phyloP scores from a whole-genome alignment of 2,113 vertebrate genomes.

The Trichomycterus rosablanca region DNA sequence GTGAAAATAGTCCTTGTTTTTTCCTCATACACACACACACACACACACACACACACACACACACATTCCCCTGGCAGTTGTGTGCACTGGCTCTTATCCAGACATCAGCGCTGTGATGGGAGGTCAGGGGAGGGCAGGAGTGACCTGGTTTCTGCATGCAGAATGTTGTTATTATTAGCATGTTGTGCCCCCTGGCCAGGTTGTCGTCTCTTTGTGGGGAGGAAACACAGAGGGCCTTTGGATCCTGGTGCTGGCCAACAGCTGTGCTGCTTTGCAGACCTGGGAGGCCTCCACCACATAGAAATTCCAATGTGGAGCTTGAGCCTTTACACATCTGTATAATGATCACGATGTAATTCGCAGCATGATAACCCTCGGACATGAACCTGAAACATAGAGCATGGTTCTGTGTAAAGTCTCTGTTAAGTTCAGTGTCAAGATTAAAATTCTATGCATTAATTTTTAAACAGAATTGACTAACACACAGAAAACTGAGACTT shows the following conservation, averaged over 20 bases:
- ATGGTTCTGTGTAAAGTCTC: not conserved
- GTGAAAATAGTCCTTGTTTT: not conserved
- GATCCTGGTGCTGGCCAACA: slow-evolving; percentile 64
- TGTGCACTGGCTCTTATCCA: slow-evolving; percentile 71
- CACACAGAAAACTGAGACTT: too few relatives aligned
- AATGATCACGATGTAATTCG: slow-evolving; percentile 1
- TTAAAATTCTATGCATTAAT: too few relatives aligned
- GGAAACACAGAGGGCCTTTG: slow-evolving; percentile 55
- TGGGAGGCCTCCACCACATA: slow-evolving; percentile 33
- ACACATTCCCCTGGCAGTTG: slow-evolving; percentile 42
- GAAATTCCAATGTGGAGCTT: slow-evolving; percentile 33
- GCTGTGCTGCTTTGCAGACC: slow-evolving; percentile 67
- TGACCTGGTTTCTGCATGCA: slow-evolving; percentile 80
- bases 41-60: slow-evolving; percentile 29
- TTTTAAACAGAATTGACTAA: too few relatives aligned
- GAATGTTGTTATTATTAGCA: slow-evolving; percentile 92
- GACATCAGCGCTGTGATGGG: slow-evolving; percentile 74
- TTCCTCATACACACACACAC: slow-evolving; percentile 26
- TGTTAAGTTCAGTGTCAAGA: too few relatives aligned
- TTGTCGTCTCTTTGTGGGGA: slow-evolving; percentile 68
- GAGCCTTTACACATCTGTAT: slow-evolving; percentile 1
- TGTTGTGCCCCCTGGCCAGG: slow-evolving; percentile 73
- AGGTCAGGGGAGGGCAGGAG: slow-evolving; percentile 75
- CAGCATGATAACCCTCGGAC: not conserved
- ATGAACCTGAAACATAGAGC: not conserved